Conservation (phyloP, 2,113 vertebrate species). For the Zosterops borbonicus region DNA sequence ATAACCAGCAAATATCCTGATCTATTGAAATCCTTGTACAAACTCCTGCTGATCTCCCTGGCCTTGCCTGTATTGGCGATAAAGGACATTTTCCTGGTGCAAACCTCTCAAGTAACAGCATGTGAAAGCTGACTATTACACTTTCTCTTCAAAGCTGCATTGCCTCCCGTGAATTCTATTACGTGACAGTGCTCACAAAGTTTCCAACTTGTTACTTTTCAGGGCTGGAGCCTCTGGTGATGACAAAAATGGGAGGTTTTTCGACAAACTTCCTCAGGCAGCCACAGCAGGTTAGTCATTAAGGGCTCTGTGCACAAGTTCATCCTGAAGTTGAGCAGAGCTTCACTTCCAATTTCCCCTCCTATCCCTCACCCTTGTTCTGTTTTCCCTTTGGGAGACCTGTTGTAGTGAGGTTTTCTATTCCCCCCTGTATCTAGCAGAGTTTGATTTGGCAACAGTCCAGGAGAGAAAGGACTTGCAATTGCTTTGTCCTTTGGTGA, state of each 20-base stretch:
- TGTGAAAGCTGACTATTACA: neutral
- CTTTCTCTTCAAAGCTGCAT: neutral
- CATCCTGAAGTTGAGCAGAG: neutral
- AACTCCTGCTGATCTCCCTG: neutral
- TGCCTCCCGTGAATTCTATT: neutral
- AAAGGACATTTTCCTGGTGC: neutral
- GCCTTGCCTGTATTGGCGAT: neutral
- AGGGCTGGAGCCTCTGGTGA: neutral
- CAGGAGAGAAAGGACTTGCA: slow-evolving; percentile 2
- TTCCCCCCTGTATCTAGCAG: neutral
- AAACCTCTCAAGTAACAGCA: neutral
- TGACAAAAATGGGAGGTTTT: neutral
- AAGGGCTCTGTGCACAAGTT: neutral
- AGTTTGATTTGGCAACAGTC: neutral
- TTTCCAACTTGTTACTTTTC: neutral
- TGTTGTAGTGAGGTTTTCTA: neutral
- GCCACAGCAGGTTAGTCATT: neutral
- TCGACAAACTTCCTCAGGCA: neutral
- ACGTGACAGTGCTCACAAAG: neutral
- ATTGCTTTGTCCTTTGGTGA: slow-evolving; percentile 48
- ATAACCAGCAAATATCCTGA: neutral
- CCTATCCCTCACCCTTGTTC: neutral
- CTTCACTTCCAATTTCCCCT: slow-evolving; percentile 14
- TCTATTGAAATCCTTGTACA: neutral
- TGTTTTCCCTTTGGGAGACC: neutral